Evolutionary conservation across 2,113 vertebrate species (phyloP).

Genomic region (Equus przewalskii): DNA sequence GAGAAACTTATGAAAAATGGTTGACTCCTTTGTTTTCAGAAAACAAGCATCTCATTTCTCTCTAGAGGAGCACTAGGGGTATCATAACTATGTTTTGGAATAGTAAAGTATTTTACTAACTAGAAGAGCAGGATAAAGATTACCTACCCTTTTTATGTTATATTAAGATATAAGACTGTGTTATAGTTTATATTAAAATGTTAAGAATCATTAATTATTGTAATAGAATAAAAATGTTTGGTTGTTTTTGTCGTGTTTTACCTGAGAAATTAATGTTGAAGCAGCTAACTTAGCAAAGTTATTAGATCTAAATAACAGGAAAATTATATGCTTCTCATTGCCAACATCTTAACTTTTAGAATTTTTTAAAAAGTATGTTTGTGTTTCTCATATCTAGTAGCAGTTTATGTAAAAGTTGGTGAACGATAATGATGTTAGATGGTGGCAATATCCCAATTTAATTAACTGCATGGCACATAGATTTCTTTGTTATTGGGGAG

Average conservation of each 20-base stretch:
- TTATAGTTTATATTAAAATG: constrained; percentile 18
- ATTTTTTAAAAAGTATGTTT: background rate
- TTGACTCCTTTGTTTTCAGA: constrained; percentile 31
- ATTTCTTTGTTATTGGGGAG: background rate
- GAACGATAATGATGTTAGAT: background rate
- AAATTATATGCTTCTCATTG: background rate
- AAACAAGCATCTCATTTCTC: constrained; percentile 41
- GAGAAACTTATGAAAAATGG: background rate
- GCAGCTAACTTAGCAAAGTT: background rate
- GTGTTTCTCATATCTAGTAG: background rate
- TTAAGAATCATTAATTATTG: constrained; percentile 29
- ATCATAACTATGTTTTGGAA: background rate
- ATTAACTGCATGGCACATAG: background rate
- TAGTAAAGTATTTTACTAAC: constrained; percentile 18
- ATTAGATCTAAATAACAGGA: background rate
- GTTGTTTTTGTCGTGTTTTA: constrained; percentile 17
- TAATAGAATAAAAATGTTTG: background rate
- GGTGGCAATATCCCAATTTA: background rate
- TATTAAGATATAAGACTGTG: constrained; percentile 5
- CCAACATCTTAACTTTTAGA: background rate
- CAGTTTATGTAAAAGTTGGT: background rate
- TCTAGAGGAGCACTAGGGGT: background rate
- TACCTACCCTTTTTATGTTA: background rate
- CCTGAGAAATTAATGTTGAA: constrained; percentile 23
- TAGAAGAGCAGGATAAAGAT: background rate